Conservation (phyloP, 1,140 invertebrate genomes). For the Drosophila teissieri region DNA sequence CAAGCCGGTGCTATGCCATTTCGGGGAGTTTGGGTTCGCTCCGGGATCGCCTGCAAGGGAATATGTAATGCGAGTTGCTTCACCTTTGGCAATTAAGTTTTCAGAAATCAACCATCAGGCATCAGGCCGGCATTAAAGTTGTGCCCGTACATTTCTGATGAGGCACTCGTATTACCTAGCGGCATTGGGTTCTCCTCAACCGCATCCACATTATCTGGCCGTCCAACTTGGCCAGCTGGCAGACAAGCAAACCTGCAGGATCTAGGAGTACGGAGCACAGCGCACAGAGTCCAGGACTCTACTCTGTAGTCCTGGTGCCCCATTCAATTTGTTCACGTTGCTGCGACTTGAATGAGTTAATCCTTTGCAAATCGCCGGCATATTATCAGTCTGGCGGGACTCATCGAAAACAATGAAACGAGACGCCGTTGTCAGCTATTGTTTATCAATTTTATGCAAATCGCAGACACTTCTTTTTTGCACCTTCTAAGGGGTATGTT, state of each 20-base stretch:
- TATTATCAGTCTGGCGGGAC: slow-evolving; percentile 64
- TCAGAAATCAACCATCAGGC: slow-evolving; percentile 46
- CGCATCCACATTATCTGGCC: slow-evolving; percentile 20
- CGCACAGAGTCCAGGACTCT: background rate
- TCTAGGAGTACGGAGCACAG: background rate
- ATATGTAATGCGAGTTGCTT: slow-evolving; percentile 50
- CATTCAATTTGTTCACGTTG: slow-evolving; percentile 43
- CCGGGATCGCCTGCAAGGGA: slow-evolving; percentile 39
- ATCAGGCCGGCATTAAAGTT: slow-evolving; percentile 41
- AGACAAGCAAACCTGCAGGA: slow-evolving; percentile 10
- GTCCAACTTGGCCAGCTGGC: background rate
- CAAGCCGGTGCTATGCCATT: slow-evolving; percentile 12
- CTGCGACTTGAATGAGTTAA: slow-evolving; percentile 59
- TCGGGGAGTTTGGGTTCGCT: slow-evolving; percentile 1
- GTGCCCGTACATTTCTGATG: slow-evolving; percentile 40
- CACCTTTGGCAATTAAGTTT: slow-evolving; percentile 59
- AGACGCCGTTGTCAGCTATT: slow-evolving; percentile 53
- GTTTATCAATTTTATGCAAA: slow-evolving; percentile 81
- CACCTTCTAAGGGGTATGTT: background rate
- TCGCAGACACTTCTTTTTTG: slow-evolving; percentile 29
- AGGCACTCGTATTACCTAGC: slow-evolving; percentile 12
- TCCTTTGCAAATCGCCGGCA: slow-evolving; percentile 63
- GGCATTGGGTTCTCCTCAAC: slow-evolving; percentile 1
- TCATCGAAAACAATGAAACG: slow-evolving; percentile 43
- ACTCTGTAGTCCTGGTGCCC: slow-evolving; percentile 3